Conservation (phyloP, 2,797 vertebrate genomes). For the Decapterus maruadsi region DNA sequence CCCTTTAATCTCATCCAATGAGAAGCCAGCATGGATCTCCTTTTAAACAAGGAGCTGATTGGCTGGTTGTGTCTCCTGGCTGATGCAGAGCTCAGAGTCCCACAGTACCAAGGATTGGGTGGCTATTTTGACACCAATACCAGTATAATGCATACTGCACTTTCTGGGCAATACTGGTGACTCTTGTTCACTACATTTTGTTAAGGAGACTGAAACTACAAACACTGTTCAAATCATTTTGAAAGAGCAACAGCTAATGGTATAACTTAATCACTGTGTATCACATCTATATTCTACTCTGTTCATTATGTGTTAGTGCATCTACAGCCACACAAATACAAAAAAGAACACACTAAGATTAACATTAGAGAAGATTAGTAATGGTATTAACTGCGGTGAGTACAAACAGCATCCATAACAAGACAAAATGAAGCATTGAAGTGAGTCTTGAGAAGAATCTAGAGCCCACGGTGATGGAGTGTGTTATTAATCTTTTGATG, state of each 20-base stretch:
- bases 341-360: no score
- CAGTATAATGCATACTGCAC: no score
- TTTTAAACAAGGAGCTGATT: conserved; percentile 48
- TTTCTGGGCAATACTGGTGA: neutral
- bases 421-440: conserved; percentile 14
- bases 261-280: no score
- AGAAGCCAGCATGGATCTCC: conserved; percentile 51
- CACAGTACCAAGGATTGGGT: conserved; percentile 23
- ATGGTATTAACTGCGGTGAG: no score
- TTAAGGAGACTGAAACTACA: no score
- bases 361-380: no score
- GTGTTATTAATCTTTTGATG: conserved; percentile 23
- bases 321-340: no score
- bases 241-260: no score
- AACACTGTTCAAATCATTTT: no score
- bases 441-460: neutral
- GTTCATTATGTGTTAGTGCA: no score
- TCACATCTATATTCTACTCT: no score
- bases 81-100: conserved; percentile 28
- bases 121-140: conserved; percentile 1
- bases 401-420: neutral
- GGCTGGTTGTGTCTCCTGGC: conserved; percentile 34
- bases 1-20: conserved; percentile 63
- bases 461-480: neutral
- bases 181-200: no score